These are phyloP conservation scores for Hapalemur alaotrensis DNA, from an alignment of 2,797 vertebrate species.

Conservation along the genomic window DNA sequence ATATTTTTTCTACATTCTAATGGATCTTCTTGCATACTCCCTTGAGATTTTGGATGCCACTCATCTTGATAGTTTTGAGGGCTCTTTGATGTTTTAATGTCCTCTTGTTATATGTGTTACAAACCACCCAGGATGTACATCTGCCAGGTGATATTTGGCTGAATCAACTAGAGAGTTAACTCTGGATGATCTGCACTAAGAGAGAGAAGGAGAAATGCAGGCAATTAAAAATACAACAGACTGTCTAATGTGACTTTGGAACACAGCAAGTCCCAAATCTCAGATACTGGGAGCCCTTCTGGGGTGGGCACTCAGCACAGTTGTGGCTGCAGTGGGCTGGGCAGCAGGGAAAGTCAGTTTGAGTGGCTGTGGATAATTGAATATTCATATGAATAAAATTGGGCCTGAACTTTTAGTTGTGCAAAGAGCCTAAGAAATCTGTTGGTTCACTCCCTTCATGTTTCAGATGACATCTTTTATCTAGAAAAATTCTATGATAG, in stretches of 20 bases:
- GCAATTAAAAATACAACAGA: neutral
- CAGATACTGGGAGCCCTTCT: neutral
- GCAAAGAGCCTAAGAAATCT: neutral
- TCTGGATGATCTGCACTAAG: neutral
- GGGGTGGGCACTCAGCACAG: neutral
- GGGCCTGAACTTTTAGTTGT: neutral
- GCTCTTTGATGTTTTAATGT: neutral
- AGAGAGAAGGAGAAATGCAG: neutral
- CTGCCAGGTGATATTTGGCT: conserved; percentile 35
- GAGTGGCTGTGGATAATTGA: neutral
- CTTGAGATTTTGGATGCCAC: neutral
- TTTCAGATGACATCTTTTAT: neutral
- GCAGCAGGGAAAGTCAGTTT: neutral
- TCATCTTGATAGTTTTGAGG: neutral
- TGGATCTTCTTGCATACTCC: neutral
- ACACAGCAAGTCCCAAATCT: neutral
- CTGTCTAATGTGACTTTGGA: neutral
- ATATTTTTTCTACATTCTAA: neutral
- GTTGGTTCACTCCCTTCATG: neutral
- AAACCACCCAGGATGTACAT: neutral
- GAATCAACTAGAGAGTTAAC: conserved; percentile 28
- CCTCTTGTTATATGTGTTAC: neutral
- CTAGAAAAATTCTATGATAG: neutral
- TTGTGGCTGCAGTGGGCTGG: neutral
- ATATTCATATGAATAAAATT: neutral